These are phyloP conservation scores for Tenualosa ilisha DNA, from an alignment of 2,797 vertebrate species.

Conservation along the genomic window DNA sequence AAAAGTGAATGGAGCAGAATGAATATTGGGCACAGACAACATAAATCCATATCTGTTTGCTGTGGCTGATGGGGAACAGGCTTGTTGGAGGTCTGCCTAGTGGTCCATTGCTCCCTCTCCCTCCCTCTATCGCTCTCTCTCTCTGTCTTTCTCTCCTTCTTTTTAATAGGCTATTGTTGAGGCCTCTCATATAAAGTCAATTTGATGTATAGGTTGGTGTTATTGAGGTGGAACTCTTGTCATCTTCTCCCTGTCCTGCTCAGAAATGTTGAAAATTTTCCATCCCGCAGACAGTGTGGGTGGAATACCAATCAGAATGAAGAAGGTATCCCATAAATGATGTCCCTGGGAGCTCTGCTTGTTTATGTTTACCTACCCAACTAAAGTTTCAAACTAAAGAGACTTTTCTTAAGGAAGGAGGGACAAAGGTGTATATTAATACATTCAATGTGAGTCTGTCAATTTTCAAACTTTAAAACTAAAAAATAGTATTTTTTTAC, in stretches of 20 bases:
- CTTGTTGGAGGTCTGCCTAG: conserved; percentile 57
- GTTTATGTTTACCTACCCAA: background rate
- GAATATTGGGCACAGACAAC: conserved; percentile 49
- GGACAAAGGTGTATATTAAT: background rate
- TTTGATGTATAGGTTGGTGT: background rate
- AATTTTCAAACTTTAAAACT: background rate
- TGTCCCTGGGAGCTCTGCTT: background rate
- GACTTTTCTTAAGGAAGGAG: background rate
- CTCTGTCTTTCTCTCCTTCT: background rate
- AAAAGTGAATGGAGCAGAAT: conserved; percentile 28
- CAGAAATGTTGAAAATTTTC: background rate
- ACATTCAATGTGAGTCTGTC: background rate
- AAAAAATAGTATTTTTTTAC: too few relatives aligned
- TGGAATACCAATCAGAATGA: background rate
- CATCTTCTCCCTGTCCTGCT: background rate
- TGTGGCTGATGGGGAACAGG: conserved; percentile 39
- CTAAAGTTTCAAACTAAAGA: background rate
- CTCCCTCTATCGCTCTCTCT: background rate
- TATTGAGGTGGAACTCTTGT: background rate
- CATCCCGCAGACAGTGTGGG: background rate
- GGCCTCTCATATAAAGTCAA: background rate
- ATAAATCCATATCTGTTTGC: conserved; percentile 50
- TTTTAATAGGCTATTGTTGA: background rate
- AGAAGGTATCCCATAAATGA: background rate
- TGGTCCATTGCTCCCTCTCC: conserved; percentile 10